These are phyloP conservation scores for Philereme transversata DNA, from an alignment of 2,888 invertebrate species.

Conservation along the genomic window DNA sequence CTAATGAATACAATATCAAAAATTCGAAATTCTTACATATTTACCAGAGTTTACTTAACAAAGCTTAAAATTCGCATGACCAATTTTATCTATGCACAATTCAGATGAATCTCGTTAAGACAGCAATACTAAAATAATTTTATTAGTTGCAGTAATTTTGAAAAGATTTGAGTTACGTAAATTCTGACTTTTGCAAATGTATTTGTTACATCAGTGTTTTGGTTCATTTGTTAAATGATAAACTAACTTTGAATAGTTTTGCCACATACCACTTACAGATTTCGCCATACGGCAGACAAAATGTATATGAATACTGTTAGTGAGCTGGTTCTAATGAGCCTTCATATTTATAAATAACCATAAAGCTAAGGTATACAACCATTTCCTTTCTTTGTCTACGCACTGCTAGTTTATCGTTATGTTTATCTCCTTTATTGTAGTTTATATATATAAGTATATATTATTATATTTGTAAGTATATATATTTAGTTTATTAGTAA, in stretches of 20 bases:
- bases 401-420: too few species aligned
- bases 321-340: too few species aligned
- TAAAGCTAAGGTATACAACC: too few species aligned
- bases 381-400: too few species aligned
- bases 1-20: background rate
- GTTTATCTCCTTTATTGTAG: too few species aligned
- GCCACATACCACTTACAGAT: too few species aligned
- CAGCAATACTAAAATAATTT: slow-evolving; percentile 2
- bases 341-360: too few species aligned
- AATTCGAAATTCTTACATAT: slow-evolving; percentile 4
- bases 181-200: slow-evolving; percentile 8
- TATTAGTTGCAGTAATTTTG: slow-evolving; percentile 12
- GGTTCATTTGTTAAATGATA: background rate
- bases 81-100: slow-evolving; percentile 15
- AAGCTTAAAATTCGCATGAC: slow-evolving; percentile 11
- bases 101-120: slow-evolving; percentile 5
- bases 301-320: too few species aligned
- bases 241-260: background rate
- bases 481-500: too few species aligned
- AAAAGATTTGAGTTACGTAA: slow-evolving; percentile 10
- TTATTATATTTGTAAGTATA: too few species aligned
- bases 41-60: background rate
- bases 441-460: too few species aligned
- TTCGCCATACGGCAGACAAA: too few species aligned
- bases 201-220: slow-evolving; percentile 1